Conservation (phyloP, 2,888 invertebrate genomes). For the Hetaerina titia region DNA sequence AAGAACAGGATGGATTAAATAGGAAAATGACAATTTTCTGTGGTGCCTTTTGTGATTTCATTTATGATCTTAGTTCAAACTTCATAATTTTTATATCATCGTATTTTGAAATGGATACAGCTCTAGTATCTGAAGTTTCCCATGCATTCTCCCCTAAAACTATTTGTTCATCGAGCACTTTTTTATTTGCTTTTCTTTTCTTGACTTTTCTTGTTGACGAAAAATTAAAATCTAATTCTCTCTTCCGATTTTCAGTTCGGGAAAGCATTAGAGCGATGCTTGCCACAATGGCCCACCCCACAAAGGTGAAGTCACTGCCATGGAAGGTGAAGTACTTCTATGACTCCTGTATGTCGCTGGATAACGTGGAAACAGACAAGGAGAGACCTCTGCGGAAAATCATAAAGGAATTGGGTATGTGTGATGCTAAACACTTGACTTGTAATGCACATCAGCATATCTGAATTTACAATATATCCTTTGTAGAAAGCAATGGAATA, state of each 20-base stretch:
- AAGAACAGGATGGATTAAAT: too few species aligned
- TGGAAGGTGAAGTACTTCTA: conserved; percentile 82
- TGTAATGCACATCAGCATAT: too few species aligned
- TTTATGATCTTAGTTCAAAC: too few species aligned
- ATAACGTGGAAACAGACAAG: conserved; percentile 78
- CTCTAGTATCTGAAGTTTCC: too few species aligned
- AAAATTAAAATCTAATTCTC: background rate
- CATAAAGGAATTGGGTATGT: conserved; percentile 78
- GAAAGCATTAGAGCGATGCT: conserved; percentile 77
- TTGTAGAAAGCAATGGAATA: too few species aligned
- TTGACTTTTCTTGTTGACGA: background rate
- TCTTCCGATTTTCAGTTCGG: conserved; percentile 76
- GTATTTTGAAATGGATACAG: too few species aligned
- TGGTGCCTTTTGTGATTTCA: too few species aligned
- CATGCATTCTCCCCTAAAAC: too few species aligned
- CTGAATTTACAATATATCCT: too few species aligned
- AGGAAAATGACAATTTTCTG: too few species aligned
- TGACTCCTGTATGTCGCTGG: conserved; percentile 80
- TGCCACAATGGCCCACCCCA: conserved; percentile 77
- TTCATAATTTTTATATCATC: too few species aligned
- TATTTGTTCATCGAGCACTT: too few species aligned
- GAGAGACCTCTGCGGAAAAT: conserved; percentile 76
- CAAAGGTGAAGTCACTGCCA: conserved; percentile 76
- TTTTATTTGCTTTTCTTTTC: background rate
- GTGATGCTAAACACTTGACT: background rate